Evolutionary conservation across 2,888 invertebrate genomes (phyloP).

Genomic region (Drosophila antonietae): DNA sequence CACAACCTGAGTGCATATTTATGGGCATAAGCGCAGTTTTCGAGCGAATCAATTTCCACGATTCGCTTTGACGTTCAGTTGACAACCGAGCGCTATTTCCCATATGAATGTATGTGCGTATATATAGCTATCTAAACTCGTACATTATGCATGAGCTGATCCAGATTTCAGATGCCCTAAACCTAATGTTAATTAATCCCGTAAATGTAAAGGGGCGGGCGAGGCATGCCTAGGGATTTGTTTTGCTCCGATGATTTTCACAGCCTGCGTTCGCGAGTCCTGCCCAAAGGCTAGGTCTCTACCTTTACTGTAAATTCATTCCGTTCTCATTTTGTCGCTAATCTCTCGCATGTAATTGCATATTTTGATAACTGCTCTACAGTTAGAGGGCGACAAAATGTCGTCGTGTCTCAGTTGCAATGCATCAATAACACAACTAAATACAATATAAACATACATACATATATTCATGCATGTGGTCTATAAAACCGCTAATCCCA

Average conservation of each 20-base stretch:
- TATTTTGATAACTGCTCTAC: constrained; percentile 42
- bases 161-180: constrained; percentile 46
- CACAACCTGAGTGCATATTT: neutral
- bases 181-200: constrained; percentile 78
- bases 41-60: constrained; percentile 69
- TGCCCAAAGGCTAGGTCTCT: constrained; percentile 31
- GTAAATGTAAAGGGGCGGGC: constrained; percentile 40
- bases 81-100: constrained; percentile 44
- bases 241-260: constrained; percentile 72
- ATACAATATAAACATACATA: too few relatives aligned
- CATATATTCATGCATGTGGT: neutral
- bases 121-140: constrained; percentile 5
- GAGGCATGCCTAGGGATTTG: constrained; percentile 49
- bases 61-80: constrained; percentile 78
- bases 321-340: constrained; percentile 30
- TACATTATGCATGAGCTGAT: constrained; percentile 49
- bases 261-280: constrained; percentile 64
- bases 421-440: neutral
- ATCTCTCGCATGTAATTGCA: constrained; percentile 76
- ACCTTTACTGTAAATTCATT: constrained; percentile 35
- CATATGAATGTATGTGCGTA: neutral
- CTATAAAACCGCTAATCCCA: neutral
- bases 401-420: constrained; percentile 45
- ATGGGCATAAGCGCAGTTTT: constrained; percentile 17
- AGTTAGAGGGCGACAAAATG: constrained; percentile 22